These are phyloP conservation scores for Drosophila aldrichi DNA, from an alignment of 2,888 invertebrate genomes.

Conservation along the genomic window DNA sequence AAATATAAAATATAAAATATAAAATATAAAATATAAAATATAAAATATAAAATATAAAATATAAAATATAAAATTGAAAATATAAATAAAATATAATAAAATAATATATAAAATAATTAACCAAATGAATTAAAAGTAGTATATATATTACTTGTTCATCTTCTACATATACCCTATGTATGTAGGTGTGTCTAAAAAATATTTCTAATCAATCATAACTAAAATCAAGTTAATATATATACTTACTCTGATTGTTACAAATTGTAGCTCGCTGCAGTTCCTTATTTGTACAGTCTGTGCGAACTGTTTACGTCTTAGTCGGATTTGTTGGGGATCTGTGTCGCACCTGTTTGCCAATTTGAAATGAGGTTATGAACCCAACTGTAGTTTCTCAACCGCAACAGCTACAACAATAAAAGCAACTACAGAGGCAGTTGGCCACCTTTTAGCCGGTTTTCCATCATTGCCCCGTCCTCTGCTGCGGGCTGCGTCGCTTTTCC, in stretches of 20 bases:
- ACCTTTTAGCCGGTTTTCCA: slow-evolving; percentile 77
- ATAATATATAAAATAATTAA: too few species aligned
- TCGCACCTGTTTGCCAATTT: slow-evolving; percentile 76
- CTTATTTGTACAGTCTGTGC: slow-evolving; percentile 14
- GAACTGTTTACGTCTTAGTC: slow-evolving; percentile 28
- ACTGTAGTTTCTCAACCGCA: slow-evolving; percentile 70
- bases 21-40: neutral
- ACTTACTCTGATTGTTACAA: neutral
- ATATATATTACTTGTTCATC: too few species aligned
- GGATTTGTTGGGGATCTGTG: slow-evolving; percentile 53
- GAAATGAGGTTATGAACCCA: slow-evolving; percentile 80
- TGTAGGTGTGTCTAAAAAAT: neutral
- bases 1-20: too few species aligned
- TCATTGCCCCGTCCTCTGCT: slow-evolving; percentile 46
- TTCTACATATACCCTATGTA: neutral
- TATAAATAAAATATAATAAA: too few species aligned
- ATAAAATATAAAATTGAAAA: too few species aligned
- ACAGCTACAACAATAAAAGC: slow-evolving; percentile 22
- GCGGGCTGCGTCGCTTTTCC: slow-evolving; percentile 65
- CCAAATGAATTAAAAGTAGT: neutral
- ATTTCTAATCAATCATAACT: neutral
- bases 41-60: too few species aligned
- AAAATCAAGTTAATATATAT: neutral
- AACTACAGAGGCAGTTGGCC: slow-evolving; percentile 52
- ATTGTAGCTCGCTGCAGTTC: neutral